Evolutionary conservation across 2,113 vertebrate species (phyloP).

Genomic region (Beaufortia kweichowensis): DNA sequence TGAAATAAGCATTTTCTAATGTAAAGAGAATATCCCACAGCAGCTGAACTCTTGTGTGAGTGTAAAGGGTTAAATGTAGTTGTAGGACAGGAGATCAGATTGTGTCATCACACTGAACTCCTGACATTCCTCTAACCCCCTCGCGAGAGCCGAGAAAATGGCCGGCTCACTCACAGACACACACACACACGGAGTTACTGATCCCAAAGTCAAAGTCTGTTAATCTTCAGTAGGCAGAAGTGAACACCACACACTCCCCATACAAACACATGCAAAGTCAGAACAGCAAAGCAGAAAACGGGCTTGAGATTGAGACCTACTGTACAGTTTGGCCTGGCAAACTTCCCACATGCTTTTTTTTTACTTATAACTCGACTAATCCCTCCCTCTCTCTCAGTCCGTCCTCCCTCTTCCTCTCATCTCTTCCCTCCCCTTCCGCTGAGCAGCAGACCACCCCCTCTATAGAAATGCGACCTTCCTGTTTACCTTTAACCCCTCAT

Average conservation of each 20-base stretch:
- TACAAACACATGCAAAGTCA: slow-evolving; percentile 36
- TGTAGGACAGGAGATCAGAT: slow-evolving; percentile 58
- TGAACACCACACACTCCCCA: background rate
- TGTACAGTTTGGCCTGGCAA: slow-evolving; percentile 72
- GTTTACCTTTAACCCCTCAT: slow-evolving; percentile 75
- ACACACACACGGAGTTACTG: background rate
- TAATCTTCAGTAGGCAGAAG: slow-evolving; percentile 45
- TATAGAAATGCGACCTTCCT: slow-evolving; percentile 67
- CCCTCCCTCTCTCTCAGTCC: slow-evolving; percentile 64
- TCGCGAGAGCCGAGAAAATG: background rate
- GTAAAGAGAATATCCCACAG: background rate
- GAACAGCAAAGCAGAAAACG: slow-evolving; percentile 56
- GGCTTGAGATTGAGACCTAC: slow-evolving; percentile 73
- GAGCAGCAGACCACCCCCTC: slow-evolving; percentile 54
- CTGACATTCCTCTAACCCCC: slow-evolving; percentile 53
- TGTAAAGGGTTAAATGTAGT: slow-evolving; percentile 61
- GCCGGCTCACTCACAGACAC: slow-evolving; percentile 1
- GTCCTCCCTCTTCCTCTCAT: slow-evolving; percentile 22
- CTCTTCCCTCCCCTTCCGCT: slow-evolving; percentile 69
- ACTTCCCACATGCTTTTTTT: slow-evolving; percentile 69
- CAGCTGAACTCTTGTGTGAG: background rate
- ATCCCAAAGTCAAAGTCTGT: slow-evolving; percentile 52
- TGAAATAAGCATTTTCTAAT: background rate
- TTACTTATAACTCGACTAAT: slow-evolving; percentile 66
- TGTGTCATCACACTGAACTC: slow-evolving; percentile 59